These are phyloP conservation scores for Willisornis vidua DNA, from an alignment of 2,113 vertebrate genomes.

Conservation along the genomic window DNA sequence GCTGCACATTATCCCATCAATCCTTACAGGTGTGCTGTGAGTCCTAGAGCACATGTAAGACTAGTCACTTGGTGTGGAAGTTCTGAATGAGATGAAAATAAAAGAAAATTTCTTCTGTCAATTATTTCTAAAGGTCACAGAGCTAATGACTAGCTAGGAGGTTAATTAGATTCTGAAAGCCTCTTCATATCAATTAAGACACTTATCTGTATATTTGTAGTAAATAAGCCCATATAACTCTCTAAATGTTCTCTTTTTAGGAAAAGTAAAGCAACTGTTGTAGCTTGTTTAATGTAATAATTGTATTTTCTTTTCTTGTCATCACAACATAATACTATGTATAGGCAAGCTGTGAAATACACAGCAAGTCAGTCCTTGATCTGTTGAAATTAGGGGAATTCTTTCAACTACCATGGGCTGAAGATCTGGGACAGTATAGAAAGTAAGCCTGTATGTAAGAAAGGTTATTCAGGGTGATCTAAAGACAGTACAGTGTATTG, in stretches of 20 bases:
- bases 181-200: conserved; percentile 83
- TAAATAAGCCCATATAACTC: conserved; percentile 73
- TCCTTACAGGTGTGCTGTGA: conserved; percentile 71
- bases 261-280: conserved; percentile 42
- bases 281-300: not conserved
- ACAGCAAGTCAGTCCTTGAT: not conserved
- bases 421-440: conserved; percentile 49
- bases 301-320: conserved; percentile 9
- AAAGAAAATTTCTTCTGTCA: conserved; percentile 81
- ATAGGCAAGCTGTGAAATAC: not conserved
- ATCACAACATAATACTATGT: conserved; percentile 7
- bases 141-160: conserved; percentile 96
- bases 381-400: conserved; percentile 8
- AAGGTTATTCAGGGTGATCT: conserved; percentile 57
- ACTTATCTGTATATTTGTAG: conserved; percentile 71
- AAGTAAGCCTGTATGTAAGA: conserved; percentile 34
- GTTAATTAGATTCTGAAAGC: conserved; percentile 97
- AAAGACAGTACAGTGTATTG: conserved; percentile 47
- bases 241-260: conserved; percentile 53
- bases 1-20: conserved; percentile 68
- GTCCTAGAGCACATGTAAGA: conserved; percentile 32
- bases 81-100: conserved; percentile 76
- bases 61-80: conserved; percentile 71
- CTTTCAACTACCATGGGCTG: not conserved
- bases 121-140: conserved; percentile 98